Evolutionary conservation across 2,888 invertebrate genomes (phyloP).

Genomic region (Cataglyphis altisquamis): DNA sequence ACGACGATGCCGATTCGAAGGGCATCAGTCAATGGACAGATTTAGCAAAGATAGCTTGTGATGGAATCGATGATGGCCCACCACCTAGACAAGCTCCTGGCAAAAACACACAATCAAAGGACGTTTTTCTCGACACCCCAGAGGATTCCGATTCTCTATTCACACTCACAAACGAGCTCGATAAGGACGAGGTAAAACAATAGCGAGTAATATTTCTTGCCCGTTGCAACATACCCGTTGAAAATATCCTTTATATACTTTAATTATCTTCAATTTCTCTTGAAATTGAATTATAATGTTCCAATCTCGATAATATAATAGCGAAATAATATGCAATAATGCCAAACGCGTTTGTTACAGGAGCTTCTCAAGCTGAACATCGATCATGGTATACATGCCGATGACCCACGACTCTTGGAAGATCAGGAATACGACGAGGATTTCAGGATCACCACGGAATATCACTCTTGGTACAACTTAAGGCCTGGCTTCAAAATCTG

Average conservation of each 20-base stretch:
- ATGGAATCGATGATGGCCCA: slow-evolving; percentile 77
- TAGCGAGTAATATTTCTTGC: neutral
- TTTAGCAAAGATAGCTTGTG: slow-evolving; percentile 83
- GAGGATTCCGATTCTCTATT: slow-evolving; percentile 64
- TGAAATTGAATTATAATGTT: neutral
- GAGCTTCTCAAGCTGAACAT: slow-evolving; percentile 65
- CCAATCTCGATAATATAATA: neutral
- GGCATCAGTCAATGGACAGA: slow-evolving; percentile 83
- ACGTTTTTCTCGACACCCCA: slow-evolving; percentile 45
- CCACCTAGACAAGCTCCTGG: slow-evolving; percentile 70
- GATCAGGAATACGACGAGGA: slow-evolving; percentile 80
- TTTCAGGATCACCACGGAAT: slow-evolving; percentile 63
- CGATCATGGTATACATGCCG: slow-evolving; percentile 73
- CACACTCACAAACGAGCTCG: slow-evolving; percentile 56
- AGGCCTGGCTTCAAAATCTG: slow-evolving; percentile 64
- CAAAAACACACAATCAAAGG: slow-evolving; percentile 63
- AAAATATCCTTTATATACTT: neutral
- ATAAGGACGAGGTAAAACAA: slow-evolving; percentile 61
- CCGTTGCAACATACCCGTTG: neutral
- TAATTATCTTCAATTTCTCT: neutral
- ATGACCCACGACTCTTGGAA: slow-evolving; percentile 64
- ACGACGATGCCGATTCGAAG: slow-evolving; percentile 76
- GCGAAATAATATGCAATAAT: neutral
- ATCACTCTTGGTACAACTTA: slow-evolving; percentile 76
- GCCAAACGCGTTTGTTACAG: slow-evolving; percentile 19